Percentiles rank a stretch among this genome's conserved stretches.
These are phyloP conservation scores for Caenorhabditis sinica DNA, from an alignment of 2,888 invertebrate species.

Conservation along the genomic window DNA sequence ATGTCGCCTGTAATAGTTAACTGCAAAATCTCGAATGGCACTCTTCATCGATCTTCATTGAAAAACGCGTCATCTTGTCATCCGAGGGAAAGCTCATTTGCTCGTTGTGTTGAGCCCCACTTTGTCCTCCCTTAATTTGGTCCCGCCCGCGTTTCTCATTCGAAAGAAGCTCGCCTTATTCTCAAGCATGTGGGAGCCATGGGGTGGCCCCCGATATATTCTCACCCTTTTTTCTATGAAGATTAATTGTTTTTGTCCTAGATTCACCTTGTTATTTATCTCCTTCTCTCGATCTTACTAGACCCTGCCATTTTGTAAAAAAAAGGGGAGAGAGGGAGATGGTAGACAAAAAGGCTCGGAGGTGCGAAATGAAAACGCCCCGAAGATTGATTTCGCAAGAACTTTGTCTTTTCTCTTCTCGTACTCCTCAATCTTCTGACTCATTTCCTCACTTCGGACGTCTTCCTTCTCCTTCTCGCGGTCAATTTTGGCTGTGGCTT, in stretches of 20 bases:
- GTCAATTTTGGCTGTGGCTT: slow-evolving; percentile 34
- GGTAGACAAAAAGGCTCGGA: slow-evolving; percentile 31
- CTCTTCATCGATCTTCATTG: background rate
- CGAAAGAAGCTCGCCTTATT: slow-evolving; percentile 38
- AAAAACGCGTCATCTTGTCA: slow-evolving; percentile 10
- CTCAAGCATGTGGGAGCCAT: slow-evolving; percentile 12
- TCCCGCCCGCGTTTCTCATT: background rate
- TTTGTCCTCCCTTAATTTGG: slow-evolving; percentile 53
- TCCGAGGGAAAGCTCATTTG: slow-evolving; percentile 34
- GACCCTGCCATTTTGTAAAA: slow-evolving; percentile 44
- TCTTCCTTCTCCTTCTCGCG: slow-evolving; percentile 29
- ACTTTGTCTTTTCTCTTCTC: slow-evolving; percentile 14
- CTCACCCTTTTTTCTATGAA: slow-evolving; percentile 32
- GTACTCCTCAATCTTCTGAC: slow-evolving; percentile 35
- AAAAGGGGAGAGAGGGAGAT: slow-evolving; percentile 23
- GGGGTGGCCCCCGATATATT: slow-evolving; percentile 8
- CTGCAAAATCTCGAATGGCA: background rate
- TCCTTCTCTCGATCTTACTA: slow-evolving; percentile 46
- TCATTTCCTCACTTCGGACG: slow-evolving; percentile 40
- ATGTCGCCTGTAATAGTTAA: background rate
- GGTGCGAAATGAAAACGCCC: slow-evolving; percentile 25
- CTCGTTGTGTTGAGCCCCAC: slow-evolving; percentile 28
- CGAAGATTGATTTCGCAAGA: slow-evolving; percentile 60
- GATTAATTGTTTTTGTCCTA: slow-evolving; percentile 60
- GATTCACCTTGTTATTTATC: slow-evolving; percentile 61